phyloP scores from a whole-genome alignment of 2,888 invertebrate species.

The Sabatieria punctata region DNA sequence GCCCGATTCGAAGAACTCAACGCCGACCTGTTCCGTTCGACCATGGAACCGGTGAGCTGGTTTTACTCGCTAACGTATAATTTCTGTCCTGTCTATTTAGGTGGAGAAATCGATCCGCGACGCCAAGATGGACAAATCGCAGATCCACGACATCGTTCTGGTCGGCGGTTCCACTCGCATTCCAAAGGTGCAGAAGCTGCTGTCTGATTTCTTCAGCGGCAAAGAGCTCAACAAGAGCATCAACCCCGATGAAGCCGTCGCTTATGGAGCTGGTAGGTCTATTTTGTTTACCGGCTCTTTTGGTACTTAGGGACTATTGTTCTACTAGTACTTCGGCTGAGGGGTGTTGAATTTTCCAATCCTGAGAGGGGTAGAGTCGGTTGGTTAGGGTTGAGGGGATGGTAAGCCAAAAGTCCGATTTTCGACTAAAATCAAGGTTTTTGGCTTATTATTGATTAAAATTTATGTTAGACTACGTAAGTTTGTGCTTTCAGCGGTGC shows the following conservation, averaged over 20 bases:
- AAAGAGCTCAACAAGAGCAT: constrained; percentile 86
- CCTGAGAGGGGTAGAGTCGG: no score
- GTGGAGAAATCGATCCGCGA: constrained; percentile 85
- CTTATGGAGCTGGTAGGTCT: constrained; percentile 57
- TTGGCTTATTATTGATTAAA: no score
- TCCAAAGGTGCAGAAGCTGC: constrained; percentile 85
- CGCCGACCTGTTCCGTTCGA: constrained; percentile 83
- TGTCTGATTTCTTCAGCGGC: constrained; percentile 69
- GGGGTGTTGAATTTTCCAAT: no score
- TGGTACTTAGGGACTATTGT: no score
- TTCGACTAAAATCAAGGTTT: no score
- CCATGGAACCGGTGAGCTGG: constrained; percentile 90
- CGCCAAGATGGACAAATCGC: constrained; percentile 81
- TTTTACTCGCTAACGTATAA: no score
- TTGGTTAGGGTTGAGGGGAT: no score
- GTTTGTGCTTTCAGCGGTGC: constrained; percentile 51
- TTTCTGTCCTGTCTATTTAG: no score
- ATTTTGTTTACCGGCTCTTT: no score
- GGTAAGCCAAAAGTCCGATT: no score
- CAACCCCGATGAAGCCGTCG: constrained; percentile 92
- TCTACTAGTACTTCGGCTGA: no score
- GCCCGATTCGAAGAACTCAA: constrained; percentile 89
- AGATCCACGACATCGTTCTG: constrained; percentile 52
- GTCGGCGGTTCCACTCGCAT: constrained; percentile 88
- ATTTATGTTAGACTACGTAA: no score